Evolutionary conservation across 2,797 vertebrate species (phyloP), one percentile per base, ranked within the genome.

Genomic region (Leptodactylus fallax): DNA sequence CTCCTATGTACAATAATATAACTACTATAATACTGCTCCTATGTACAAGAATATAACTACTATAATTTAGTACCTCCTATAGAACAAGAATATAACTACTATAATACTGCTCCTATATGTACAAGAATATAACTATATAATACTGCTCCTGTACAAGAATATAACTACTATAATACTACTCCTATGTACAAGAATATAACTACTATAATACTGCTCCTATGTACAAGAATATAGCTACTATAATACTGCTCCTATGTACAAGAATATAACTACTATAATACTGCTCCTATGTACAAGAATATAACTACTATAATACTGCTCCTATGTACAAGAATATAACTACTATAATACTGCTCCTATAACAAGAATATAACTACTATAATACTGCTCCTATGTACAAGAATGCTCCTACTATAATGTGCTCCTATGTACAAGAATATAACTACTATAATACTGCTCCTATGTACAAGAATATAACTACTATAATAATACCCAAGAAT

Each of bases 301-400:
- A 67, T 67, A 67, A 67, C 63, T 67, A 67, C 63, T 67, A 67
- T 67, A 67, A 25, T 67, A 67, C 63, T 67, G 63, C 65, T 17
- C 25, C 65, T 69, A 69, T 69, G 12, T 69, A 69, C 65, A 69
- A 36, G 65, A 69, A 36, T 69, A 69, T 69, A 69, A 69, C 25
- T 69, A 36, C 65, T 69, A 69, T 17, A 69, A 69, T 69, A 69
- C 65, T 69, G 25, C 63, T 17, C 25, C 65, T 69, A 69, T 69
- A 3, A 69, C 65, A 69, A 69, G 65, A 69, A 69, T 69, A 69
- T 27, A 69, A 69, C 65, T 69, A 69, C 65, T 67, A 67, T 25
- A 65, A 65, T 65, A 65, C 61, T 65, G n/a, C 61, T 12, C 61
- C 61, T 23, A 65, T 65, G 7, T 65, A 65, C 61, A 65, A 23